Base-by-base conservation (phyloP, 2,797 vertebrate genomes). In the Clamator glandarius region DNA sequence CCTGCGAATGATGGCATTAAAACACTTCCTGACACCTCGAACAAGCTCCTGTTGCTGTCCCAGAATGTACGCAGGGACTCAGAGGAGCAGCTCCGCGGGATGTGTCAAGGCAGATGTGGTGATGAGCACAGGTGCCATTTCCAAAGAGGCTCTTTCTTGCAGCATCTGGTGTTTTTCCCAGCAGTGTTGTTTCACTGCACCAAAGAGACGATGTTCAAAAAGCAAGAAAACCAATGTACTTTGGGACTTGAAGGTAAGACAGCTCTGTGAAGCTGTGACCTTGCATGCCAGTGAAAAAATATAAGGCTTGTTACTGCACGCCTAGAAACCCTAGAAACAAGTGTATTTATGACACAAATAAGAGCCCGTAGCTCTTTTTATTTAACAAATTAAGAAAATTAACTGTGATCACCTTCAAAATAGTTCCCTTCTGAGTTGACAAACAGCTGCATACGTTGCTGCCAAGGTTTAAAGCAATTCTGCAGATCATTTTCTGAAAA, bases 231-330 rank as follows among this genome's bases (percentile, higher is more conserved):
- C 12, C 63, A 79, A 15, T 25, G 46, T n/a, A 51, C 19, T 74
- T 21, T 31, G 66, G 36, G 61, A 89, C 11, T 36, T 33, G 51
- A 70, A 93, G 81, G 46, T 5, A 51, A 74, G 61, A 70, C 48
- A 79, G 73, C 46, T 89, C 69, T 84, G 36, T n/a, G 75, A 90
- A 91, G 17, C 61, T 59, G 39, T 77, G 84, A 95, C 75, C 75
- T 89, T 4, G 1, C 16, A 26, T 10, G 58, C 17, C 81, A 76
- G 62, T n/a, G 58, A 63, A 85, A 90, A 91, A 88, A 33, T 35
- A 12, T 41, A 33, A 83, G 36, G 44, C 69, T 89, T 80, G 61
- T 83, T 89, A 36, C 46, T 44, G 31, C 50, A 20, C 3, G 10
- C 36, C 57, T 84, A 74, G 75, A 92, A 96, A 93, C 15, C 20